Evolutionary conservation across 2,113 vertebrate genomes (phyloP), one percentile per base, ranked within the genome.

Genomic region (Tinamus guttatus): DNA sequence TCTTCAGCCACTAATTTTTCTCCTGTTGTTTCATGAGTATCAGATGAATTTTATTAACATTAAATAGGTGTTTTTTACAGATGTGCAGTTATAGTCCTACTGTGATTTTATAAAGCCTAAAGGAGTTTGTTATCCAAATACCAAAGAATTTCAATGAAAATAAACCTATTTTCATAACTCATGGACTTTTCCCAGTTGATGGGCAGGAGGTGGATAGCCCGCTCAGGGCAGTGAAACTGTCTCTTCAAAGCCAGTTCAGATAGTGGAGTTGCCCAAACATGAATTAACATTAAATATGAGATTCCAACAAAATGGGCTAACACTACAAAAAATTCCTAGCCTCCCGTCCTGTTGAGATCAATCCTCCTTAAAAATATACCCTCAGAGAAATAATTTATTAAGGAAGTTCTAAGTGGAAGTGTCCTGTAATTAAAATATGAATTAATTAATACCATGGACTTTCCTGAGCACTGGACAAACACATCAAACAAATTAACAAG

Each of bases 11-110:
- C 51, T 58, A 17, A 7, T 9, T 81, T 51, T 91, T 89, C 58
- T 40, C 7, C 22, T 40, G 27, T 82, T 89, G 17, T 85, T 93
- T 87, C 94, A 95, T 74, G 40, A 85, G 79, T 45, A 93, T 92
- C 64, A 87, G 67, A 82, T 94, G 89, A 85, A 94, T 93, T 87
- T 95, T 80, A 63, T 82, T 87, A 95, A 28, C 51, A 94, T 85
- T 89, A 84, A 89, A 49, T 67, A 49, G 74, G 21, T 76, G 43
- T 7, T 69, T 13, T 95, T 91, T 94, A 80, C 78, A 11, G 2
- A 38, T 59, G 30, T 62, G 80, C 63, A 94, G 74, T 68, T 18
- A 1, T 56, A 70, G 75, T 40, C 82, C 69, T 90, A 25, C 76
- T 85, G 84, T 43, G 71, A 79, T 80, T 77, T 80, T 22, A 32